These are phyloP conservation scores for Natrix natrix DNA, from an alignment of 2,797 vertebrate genomes.

Conservation along the genomic window DNA sequence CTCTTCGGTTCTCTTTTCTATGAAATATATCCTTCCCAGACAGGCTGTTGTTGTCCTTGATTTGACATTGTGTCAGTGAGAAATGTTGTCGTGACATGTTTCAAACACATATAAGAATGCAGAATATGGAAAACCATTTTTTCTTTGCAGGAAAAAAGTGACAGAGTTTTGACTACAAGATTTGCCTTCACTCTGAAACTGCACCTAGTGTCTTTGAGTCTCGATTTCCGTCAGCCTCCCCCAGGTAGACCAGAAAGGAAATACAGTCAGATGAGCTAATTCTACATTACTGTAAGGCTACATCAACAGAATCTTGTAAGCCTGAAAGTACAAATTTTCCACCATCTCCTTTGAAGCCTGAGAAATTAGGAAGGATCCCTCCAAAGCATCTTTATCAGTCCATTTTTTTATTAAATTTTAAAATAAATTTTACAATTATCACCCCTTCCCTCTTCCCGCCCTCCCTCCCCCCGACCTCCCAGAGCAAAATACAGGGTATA, in stretches of 20 bases:
- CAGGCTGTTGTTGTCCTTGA: slow-evolving; percentile 56
- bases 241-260: not conserved
- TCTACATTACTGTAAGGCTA: not conserved
- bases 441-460: no score
- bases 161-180: slow-evolving; percentile 14
- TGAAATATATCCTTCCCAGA: slow-evolving; percentile 41
- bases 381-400: not conserved
- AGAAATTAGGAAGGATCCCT: not conserved
- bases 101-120: slow-evolving; percentile 69
- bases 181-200: not conserved
- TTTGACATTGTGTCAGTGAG: slow-evolving; percentile 55
- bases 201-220: not conserved
- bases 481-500: no score
- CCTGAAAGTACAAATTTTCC: not conserved
- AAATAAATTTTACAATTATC: no score
- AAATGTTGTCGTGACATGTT: slow-evolving; percentile 60
- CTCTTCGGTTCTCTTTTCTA: slow-evolving; percentile 8
- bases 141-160: slow-evolving; percentile 42
- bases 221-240: not conserved
- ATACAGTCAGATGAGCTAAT: not conserved
- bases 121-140: slow-evolving; percentile 61
- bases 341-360: not conserved
- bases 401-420: not conserved
- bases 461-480: no score
- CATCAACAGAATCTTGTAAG: not conserved